Conservation (phyloP, 2,113 vertebrate species). For the Illadopsis cleaveri region DNA sequence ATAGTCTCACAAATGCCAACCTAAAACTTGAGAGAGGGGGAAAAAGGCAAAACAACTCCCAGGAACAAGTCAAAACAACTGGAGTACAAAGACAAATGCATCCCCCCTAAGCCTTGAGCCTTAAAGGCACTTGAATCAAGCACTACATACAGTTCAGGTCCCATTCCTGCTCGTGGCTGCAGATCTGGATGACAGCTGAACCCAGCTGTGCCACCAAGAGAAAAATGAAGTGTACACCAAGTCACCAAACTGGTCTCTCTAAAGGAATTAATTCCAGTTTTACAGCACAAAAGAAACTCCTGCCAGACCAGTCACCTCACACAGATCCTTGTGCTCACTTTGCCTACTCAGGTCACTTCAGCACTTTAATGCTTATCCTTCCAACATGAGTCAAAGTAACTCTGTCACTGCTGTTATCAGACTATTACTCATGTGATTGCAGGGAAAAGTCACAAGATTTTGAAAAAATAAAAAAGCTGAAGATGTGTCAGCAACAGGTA, state of each 20-base stretch:
- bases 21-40: background rate
- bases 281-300: background rate
- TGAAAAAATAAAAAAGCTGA: background rate
- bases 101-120: rapidly evolving
- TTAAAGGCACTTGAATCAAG: background rate
- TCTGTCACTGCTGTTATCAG: background rate
- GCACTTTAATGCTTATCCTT: background rate
- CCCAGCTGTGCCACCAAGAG: background rate
- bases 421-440: background rate
- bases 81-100: background rate
- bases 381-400: background rate
- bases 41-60: background rate
- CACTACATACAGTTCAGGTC: background rate
- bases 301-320: background rate
- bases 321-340: rapidly evolving
- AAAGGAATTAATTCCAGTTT: background rate
- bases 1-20: background rate
- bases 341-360: background rate
- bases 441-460: background rate
- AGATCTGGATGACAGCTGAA: background rate
- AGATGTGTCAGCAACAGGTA: background rate
- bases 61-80: background rate
- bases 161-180: background rate
- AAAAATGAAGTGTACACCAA: rapidly evolving
- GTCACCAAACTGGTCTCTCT: background rate